These are phyloP conservation scores for Edolisoma coerulescens DNA, from an alignment of 2,113 vertebrate genomes.

Conservation along the genomic window DNA sequence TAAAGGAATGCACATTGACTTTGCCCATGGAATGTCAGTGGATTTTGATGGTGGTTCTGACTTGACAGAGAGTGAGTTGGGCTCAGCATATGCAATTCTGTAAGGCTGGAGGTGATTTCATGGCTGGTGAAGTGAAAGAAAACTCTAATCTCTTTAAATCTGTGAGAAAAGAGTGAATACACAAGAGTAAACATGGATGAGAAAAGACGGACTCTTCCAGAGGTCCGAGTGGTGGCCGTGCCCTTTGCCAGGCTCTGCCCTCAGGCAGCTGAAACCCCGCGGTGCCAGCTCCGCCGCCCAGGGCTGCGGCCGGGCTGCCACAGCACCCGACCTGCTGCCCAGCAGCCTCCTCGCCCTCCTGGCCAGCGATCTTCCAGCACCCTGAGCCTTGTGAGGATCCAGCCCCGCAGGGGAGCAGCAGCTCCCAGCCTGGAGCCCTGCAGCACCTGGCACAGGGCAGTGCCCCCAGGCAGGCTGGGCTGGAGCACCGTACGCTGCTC, in stretches of 20 bases:
- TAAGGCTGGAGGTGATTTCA: not conserved
- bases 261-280: rapidly evolving
- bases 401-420: rapidly evolving
- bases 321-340: rapidly evolving
- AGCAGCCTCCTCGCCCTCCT: rapidly evolving
- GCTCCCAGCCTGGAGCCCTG: not conserved
- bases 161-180: not conserved
- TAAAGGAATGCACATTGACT: rapidly evolving
- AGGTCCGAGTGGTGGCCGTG: rapidly evolving
- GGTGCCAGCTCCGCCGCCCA: not conserved
- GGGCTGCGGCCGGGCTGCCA: not conserved
- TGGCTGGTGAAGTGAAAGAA: not conserved
- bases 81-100: not conserved
- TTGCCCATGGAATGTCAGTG: not conserved
- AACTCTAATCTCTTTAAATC: not conserved
- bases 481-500: rapidly evolving
- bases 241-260: not conserved
- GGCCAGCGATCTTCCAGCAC: not conserved
- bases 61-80: rapidly evolving
- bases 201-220: not conserved
- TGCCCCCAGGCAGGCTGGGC: not conserved
- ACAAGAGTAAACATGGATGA: not conserved
- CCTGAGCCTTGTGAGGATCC: rapidly evolving
- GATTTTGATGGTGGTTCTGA: not conserved
- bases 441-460: rapidly evolving